A percentile compares a stretch with the other conserved stretches of the same genome.
phyloP scores from a whole-genome alignment of 2,113 vertebrate species.

The Telmatochromis sp. region DNA sequence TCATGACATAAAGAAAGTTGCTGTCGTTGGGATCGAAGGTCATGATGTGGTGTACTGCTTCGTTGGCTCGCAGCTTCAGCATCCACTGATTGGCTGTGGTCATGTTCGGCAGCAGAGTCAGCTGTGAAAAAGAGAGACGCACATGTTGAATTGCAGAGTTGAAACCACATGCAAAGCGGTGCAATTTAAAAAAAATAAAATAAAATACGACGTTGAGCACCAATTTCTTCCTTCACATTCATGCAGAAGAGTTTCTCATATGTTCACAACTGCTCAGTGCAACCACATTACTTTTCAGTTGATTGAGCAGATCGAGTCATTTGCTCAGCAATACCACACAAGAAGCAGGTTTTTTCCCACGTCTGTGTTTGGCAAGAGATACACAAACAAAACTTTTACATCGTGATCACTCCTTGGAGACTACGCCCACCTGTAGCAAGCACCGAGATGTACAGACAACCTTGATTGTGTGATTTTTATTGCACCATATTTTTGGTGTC shows the following conservation, averaged over 20 bases:
- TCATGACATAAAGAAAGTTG: conserved; percentile 93
- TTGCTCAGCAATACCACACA: background rate
- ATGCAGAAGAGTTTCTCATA: background rate
- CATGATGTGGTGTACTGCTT: conserved; percentile 91
- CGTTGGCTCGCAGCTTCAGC: conserved; percentile 77
- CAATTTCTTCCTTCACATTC: background rate
- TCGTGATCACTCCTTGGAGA: background rate
- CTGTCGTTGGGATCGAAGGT: conserved; percentile 88
- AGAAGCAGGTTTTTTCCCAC: background rate
- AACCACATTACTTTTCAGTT: background rate
- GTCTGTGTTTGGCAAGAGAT: background rate
- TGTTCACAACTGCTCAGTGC: background rate
- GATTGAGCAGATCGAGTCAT: background rate
- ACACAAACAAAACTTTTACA: background rate
- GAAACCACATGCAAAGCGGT: background rate
- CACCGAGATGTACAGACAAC: background rate
- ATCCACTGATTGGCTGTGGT: conserved; percentile 77
- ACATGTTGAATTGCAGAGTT: background rate
- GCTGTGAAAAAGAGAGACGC: conserved; percentile 62
- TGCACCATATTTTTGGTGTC: background rate
- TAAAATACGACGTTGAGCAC: background rate
- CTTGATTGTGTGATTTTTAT: background rate
- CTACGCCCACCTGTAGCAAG: background rate
- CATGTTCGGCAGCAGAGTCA: conserved; percentile 79
- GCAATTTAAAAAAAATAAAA: background rate